Percentiles rank a stretch among this genome's conserved stretches.
Conservation (phyloP, 2,113 vertebrate species). For the Sarotherodon lohbergeri region DNA sequence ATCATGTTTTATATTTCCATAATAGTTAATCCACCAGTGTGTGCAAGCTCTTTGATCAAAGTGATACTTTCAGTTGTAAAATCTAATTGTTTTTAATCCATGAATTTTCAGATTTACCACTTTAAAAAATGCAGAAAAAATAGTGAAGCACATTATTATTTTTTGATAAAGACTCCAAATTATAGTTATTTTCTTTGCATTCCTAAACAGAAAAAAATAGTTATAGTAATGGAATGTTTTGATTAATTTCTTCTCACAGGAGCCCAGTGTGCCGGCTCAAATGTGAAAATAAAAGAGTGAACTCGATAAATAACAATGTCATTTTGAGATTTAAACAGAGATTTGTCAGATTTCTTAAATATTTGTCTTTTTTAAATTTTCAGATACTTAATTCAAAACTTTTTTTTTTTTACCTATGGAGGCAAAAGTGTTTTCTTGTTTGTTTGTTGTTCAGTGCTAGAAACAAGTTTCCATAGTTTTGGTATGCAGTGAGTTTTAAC, state of each 20-base stretch:
- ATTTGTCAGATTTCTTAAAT: rapidly evolving
- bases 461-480: neutral
- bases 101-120: neutral
- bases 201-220: neutral
- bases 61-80: neutral
- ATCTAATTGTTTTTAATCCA: neutral
- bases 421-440: neutral
- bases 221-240: neutral
- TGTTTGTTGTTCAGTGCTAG: neutral
- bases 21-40: neutral
- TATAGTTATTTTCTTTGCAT: neutral
- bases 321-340: neutral
- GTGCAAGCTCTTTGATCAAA: neutral
- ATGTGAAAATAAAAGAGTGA: neutral
- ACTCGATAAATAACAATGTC: neutral
- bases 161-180: neutral
- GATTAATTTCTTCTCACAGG: neutral
- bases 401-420: neutral
- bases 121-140: neutral
- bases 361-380: neutral
- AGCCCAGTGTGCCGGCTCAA: rapidly evolving
- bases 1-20: neutral
- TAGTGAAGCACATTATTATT: rapidly evolving
- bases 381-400: neutral
- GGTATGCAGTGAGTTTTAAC: neutral